Evolutionary conservation across 2,888 invertebrate genomes (phyloP), one percentile per base, ranked within the genome.

Genomic region (Lamproptera curius): DNA sequence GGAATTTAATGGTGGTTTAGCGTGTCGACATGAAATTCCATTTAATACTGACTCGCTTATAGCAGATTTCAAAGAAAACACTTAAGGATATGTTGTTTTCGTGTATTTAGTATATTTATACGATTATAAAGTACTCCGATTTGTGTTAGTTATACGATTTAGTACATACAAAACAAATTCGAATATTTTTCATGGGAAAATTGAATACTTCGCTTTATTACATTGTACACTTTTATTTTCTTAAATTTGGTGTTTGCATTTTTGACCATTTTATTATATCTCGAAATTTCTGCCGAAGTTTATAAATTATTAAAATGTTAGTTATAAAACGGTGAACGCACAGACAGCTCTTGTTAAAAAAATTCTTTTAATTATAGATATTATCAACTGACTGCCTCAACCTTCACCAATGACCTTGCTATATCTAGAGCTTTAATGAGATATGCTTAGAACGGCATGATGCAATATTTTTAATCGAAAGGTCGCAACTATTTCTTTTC

Each of bases 371-470:
- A 6, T 23, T 23, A 8, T 23, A 23, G 23, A 23, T 23, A 23
- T 6, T 23, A 23, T 23, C 23, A 23, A 23, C 23, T 23, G 51
- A 60, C 59, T 63, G 65, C 69, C 65, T 62, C 67, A 73, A 73
- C 80, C 80, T 80, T 74, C 71, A 23, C 4, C 4, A 23, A 23
- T 23, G 70, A 65, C 77, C 77, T 79, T 74, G 73, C 57, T 56
- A 61, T 59, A 55, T 57, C 57, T n/a, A 57, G 55, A 61, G 57
- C 58, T 60, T 58, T 52, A 59, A 58, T 58, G 62, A 68, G 67
- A 67, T 73, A 62, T 58, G 61, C 55, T 63, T 53, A 42, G 52
- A 52, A 39, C 41, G 42, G 51, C 54, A 50, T 65, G 51, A 57
- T 58, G 63, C 61, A 63, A 62, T 62, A 51, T 50, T 52, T n/a